A percentile compares a stretch with the other conserved stretches of the same genome.
Conservation (phyloP, 1,140 invertebrate species). For the Amyelois transitella region DNA sequence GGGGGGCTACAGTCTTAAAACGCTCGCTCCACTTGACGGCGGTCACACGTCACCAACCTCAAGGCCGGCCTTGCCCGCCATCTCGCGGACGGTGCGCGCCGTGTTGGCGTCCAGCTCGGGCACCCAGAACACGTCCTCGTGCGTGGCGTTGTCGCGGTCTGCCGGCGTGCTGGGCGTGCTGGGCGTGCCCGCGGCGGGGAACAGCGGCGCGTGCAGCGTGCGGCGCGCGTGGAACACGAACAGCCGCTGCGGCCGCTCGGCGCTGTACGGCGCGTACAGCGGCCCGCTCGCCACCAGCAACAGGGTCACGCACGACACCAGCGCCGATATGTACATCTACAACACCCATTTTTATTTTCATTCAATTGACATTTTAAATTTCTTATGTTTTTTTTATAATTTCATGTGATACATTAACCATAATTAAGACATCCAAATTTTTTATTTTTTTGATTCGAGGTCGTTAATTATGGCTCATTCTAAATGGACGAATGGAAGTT, state of each 20-base stretch:
- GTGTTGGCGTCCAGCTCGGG: slow-evolving; percentile 85
- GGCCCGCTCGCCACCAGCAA: slow-evolving; percentile 17
- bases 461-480: no score
- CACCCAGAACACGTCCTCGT: slow-evolving; percentile 80
- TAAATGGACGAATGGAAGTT: no score
- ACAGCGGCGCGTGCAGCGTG: slow-evolving; percentile 23
- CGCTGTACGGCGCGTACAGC: slow-evolving; percentile 84
- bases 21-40: background rate
- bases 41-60: background rate
- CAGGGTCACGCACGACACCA: slow-evolving; percentile 7
- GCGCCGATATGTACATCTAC: slow-evolving; percentile 10
- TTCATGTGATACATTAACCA: no score
- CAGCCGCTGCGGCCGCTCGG: slow-evolving; percentile 80
- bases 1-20: background rate
- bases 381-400: no score
- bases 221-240: slow-evolving; percentile 72
- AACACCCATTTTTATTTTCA: no score
- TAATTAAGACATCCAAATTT: no score
- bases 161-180: no score
- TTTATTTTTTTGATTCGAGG: no score
- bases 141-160: no score
- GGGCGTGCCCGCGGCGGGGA: slow-evolving; percentile 1
- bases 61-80: slow-evolving; percentile 24
- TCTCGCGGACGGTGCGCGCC: slow-evolving; percentile 75
- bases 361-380: no score